Base-by-base conservation (phyloP, 2,888 invertebrate genomes). In the Protodeltote pygarga region DNA sequence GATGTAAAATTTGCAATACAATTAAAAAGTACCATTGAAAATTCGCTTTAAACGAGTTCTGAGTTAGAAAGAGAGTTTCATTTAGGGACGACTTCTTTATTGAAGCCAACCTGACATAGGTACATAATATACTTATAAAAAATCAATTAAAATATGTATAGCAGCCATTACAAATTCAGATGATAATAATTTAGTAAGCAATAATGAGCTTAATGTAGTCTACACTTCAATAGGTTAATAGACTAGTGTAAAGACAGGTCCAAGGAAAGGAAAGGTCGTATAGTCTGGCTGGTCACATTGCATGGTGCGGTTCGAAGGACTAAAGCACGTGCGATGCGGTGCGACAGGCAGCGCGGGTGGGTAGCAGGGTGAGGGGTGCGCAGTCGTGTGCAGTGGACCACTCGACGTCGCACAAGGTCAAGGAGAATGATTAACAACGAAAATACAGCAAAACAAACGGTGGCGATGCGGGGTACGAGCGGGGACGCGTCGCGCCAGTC, bases 341-440 rank as follows among this genome's bases (percentile, higher is more conserved):
- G 81, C 81, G 82, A 77, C 81, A 81, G 82, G 82, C 82, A 77
- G 69, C 77, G 83, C 84, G 85, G 81, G 83, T 68, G 82, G 79
- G 75, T 66, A 67, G 82, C 76, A 74, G 82, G 83, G 86, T 71
- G 86, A 81, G 89, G 89, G 89, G 89, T 86, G 86, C 82, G 83
- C 87, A 87, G 83, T 89, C 88, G 87, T 89, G 90, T 90, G 89
- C 89, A 91, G 90, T 89, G 89, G 92, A 89, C 91, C 91, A 92
- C 90, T 91, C 87, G 81, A 82, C 91, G 87, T 87, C 89, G 92
- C 89, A 89, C 90, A 90, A 91, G 90, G 92, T 92, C 91, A 91
- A 92, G 92, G 92, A 92, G 92, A 92, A 93, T 92, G 92, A 92
- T 92, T 92, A 93, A 91, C 90, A 89, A 89, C 89, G 89, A 92